Percentiles rank a stretch among this genome's conserved stretches.
Evolutionary conservation across 1,140 invertebrate species (phyloP).

Genomic region (Brachionus calyciflorus): DNA sequence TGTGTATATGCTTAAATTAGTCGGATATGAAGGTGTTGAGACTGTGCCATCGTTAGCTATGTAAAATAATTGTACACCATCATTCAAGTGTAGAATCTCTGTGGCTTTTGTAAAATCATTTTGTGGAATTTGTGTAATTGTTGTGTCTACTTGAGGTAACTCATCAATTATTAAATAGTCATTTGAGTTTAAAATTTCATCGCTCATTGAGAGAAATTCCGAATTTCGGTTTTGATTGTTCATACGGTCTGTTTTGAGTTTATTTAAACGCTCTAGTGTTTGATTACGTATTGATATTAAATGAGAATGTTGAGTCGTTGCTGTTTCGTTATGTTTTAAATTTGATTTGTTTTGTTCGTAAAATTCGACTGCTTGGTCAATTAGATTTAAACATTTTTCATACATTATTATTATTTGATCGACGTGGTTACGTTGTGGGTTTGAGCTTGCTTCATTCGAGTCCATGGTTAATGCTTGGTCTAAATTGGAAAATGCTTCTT

Average conservation of each 20-base stretch:
- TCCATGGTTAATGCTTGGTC: neutral
- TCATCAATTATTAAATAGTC: constrained; percentile 29
- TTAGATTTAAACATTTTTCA: neutral
- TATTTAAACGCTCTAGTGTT: constrained; percentile 11
- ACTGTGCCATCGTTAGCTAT: constrained; percentile 37
- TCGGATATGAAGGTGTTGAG: constrained; percentile 17
- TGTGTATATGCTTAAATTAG: neutral
- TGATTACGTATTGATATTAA: constrained; percentile 10
- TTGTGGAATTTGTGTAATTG: neutral
- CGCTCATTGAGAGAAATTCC: neutral
- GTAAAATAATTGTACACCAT: constrained; percentile 38
- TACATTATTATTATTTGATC: constrained; percentile 1
- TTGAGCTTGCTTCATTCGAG: neutral
- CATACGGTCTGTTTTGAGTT: neutral
- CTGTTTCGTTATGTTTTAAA: neutral
- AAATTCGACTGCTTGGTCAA: neutral
- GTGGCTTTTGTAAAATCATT: neutral
- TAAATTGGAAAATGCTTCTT: constrained; percentile 21
- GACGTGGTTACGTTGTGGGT: neutral
- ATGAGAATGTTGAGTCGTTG: neutral
- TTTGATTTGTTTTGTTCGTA: neutral
- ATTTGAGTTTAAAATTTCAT: constrained; percentile 10
- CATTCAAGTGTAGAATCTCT: neutral
- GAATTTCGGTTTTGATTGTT: neutral
- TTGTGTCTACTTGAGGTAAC: neutral